phyloP scores from a whole-genome alignment of 2,797 vertebrate genomes.

The Falco rusticolus region DNA sequence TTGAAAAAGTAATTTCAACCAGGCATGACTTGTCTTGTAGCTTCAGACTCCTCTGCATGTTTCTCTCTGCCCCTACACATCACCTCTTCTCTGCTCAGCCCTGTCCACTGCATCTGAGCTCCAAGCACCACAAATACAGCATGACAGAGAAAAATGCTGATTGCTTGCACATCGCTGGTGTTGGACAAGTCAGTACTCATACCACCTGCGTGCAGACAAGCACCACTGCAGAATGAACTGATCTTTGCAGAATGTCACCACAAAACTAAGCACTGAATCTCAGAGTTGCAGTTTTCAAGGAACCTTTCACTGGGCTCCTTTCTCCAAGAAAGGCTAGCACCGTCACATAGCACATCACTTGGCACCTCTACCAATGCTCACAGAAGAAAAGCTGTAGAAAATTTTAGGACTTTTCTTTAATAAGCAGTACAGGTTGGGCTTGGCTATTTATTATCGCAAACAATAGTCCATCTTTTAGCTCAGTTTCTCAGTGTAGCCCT shows the following conservation, averaged over 20 bases:
- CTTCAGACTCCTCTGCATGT: neutral
- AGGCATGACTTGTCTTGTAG: neutral
- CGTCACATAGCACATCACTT: neutral
- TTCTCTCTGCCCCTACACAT: neutral
- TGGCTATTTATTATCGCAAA: neutral
- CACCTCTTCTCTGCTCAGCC: neutral
- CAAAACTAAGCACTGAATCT: neutral
- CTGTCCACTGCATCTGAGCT: neutral
- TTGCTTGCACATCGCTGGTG: neutral
- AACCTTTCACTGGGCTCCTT: neutral
- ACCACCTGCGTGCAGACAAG: neutral
- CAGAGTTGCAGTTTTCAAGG: neutral
- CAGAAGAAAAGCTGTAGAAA: neutral
- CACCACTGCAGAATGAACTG: neutral
- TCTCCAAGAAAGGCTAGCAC: neutral
- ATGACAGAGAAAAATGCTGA: neutral
- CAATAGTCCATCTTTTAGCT: neutral
- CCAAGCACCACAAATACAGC: neutral
- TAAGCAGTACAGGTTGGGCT: neutral
- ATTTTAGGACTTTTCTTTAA: neutral
- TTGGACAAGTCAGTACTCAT: neutral
- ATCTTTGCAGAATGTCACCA: neutral
- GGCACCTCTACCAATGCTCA: neutral
- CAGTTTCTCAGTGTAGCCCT: neutral
- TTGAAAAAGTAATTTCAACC: neutral